Base-by-base conservation (phyloP, 2,888 invertebrate genomes). In the Drosophila mimetica region DNA sequence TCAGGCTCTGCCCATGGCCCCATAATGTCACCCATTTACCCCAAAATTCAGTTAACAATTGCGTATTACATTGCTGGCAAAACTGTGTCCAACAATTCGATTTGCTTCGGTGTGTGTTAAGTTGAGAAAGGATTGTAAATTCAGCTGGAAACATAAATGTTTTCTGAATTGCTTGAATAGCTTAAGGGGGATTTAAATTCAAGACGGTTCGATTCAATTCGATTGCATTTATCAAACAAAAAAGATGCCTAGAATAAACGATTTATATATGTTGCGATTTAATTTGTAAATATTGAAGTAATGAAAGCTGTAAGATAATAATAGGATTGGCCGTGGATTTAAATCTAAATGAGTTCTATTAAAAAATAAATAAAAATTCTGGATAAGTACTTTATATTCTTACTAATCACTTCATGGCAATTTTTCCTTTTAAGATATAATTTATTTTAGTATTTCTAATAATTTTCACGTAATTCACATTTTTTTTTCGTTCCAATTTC, bases 31-130 rank as follows among this genome's bases (percentile, higher is more conserved):
- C 42, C 55, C 69, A 64, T 69, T 69, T 76, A 71, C 63, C 67
- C 69, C 51, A 57, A 72, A 82, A 79, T 75, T 22, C 58, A 71
- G 84, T 83, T 75, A 75, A 86, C 88, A 82, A 67, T 76, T 67
- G 74, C 66, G 70, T 64, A 74, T 64, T 87, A 81, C 87, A 81
- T 44, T 71, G 66, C 51, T 61, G 61, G 28, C 69, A 54, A 44
- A 66, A 63, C 34, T 34, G 41, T 51, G 20, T 66, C 34, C 41
- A 52, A 28, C 52, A 52, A 42, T 55, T 55, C 30, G 70, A 36
- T 46, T 41, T 11, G 44, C 30, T 14, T 44, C 34, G 42, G 34
- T 44, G 20, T 46, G 34, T 2, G 44, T 20, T 32, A 25, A 28
- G 4, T 2, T 22, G 16, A 30, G 18, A 25, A 18, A 18, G 53